Conservation (phyloP, 2,113 vertebrate species). For the Sus scrofa region DNA sequence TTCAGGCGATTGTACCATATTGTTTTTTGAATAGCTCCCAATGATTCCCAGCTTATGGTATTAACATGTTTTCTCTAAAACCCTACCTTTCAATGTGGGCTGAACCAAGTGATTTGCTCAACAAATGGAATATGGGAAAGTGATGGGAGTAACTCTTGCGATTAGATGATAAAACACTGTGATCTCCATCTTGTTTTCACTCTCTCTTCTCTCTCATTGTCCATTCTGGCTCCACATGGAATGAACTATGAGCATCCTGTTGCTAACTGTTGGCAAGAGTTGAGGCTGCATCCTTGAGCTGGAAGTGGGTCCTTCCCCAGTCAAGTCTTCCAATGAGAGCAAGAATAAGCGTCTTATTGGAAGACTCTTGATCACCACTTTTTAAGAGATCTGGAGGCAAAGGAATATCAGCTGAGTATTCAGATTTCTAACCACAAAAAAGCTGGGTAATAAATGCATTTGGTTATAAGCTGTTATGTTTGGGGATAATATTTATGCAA, state of each 20-base stretch:
- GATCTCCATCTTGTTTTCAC: background rate
- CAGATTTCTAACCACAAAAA: slow-evolving; percentile 31
- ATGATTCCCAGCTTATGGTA: background rate
- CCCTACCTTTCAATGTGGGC: background rate
- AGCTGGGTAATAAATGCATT: background rate
- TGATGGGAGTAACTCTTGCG: background rate
- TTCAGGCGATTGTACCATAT: background rate
- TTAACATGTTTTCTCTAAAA: background rate
- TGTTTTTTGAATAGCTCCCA: background rate
- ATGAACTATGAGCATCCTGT: background rate
- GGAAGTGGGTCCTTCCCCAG: background rate
- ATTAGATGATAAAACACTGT: background rate
- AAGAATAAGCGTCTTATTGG: too few relatives aligned
- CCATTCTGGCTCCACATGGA: background rate
- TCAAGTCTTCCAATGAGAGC: background rate
- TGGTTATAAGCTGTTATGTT: background rate
- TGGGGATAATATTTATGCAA: background rate
- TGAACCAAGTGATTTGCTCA: background rate
- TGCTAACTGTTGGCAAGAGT: background rate
- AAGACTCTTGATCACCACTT: background rate
- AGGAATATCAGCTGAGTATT: background rate
- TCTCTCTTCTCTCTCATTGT: background rate
- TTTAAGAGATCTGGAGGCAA: background rate
- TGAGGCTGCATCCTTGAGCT: background rate
- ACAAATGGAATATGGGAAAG: background rate